These are phyloP conservation scores for Rhopalosiphum maidis DNA, from an alignment of 1,140 invertebrate genomes.

Conservation along the genomic window DNA sequence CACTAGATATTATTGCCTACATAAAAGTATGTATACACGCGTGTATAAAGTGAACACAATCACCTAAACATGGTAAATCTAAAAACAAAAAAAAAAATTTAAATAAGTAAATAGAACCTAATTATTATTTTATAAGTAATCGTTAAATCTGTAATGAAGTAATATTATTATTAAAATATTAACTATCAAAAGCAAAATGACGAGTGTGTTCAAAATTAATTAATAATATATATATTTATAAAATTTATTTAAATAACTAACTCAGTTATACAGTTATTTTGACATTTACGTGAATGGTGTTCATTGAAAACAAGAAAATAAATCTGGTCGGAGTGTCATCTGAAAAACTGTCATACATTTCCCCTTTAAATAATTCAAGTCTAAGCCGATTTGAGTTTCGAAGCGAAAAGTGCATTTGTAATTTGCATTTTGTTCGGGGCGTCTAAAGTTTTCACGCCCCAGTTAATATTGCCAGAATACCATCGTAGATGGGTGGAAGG, in stretches of 20 bases:
- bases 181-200: background rate
- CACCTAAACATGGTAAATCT: too few species aligned
- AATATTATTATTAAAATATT: too few species aligned
- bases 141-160: too few species aligned
- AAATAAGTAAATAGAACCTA: too few species aligned
- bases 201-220: background rate
- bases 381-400: conserved; percentile 34
- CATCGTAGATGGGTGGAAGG: background rate
- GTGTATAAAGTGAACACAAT: too few species aligned
- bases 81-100: too few species aligned
- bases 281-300: conserved; percentile 2
- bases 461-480: background rate
- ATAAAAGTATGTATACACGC: too few species aligned
- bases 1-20: too few species aligned
- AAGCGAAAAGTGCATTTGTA: conserved; percentile 13
- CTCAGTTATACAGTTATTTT: background rate
- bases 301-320: background rate
- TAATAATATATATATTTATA: conserved; percentile 5
- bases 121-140: too few species aligned
- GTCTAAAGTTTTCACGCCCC: background rate
- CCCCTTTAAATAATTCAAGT: conserved; percentile 15
- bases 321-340: background rate
- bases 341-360: conserved; percentile 12
- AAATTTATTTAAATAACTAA: background rate
- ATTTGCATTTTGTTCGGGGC: conserved; percentile 28